Base-by-base conservation (phyloP, 2,888 invertebrate genomes). In the Sylvicola fuscatus region DNA sequence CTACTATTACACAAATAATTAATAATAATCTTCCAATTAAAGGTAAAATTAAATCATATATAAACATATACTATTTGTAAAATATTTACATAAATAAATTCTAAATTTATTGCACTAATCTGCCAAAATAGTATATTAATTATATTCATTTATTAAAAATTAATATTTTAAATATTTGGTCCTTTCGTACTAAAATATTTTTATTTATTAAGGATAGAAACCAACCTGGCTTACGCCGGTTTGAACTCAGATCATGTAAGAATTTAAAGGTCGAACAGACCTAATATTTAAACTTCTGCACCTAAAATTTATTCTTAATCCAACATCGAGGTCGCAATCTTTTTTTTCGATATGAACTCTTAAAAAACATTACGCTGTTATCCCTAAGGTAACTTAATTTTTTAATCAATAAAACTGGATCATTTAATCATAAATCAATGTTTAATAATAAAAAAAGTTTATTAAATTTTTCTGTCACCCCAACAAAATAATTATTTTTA, bases 301-400 rank as follows among this genome's bases (percentile, higher is more conserved):
- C 21, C 21, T 21, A 21, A 21, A 21, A 21, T 21, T 21, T 21
- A 21, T 21, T 63, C 66, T 72, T 78, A 78, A 78, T 79, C 74
- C 79, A 81, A 80, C 79, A 81, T 81, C 78, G 80, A 81, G 78
- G 78, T 79, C 74, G 72, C 72, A 78, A 79, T 64, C 73, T 68
- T 57, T 67, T 64, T 65, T 71, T 68, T 64, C 61, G 67, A 79
- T 78, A 58, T 53, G 74, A 66, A 65, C 77, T 78, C 66, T 70
- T 60, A 60, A 71, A 70, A 68, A 68, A 69, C 65, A 78, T 77
- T 67, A 77, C 70, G 72, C 77, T 79, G 77, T 79, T 79, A 79
- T 77, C 75, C 75, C 74, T 73, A 72, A 71, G 70, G 75, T 77
- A 77, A 73, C 69, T 78, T 70, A 60, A 60, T 66, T 68, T 69